Base-by-base conservation (phyloP, 1,140 invertebrate genomes). In the Papilio aristodemus region DNA sequence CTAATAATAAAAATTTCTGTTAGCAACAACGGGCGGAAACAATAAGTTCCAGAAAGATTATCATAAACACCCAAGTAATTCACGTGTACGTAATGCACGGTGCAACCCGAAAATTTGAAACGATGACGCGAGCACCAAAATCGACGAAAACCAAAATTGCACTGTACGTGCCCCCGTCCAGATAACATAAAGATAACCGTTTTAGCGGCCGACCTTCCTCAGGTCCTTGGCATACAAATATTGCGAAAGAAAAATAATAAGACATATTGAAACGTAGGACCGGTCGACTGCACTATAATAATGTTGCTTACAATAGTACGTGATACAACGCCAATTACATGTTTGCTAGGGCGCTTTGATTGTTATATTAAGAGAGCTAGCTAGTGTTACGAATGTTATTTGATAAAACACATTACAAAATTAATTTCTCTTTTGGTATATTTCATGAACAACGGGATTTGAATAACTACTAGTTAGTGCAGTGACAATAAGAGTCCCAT, bases 131-230 rank as follows among this genome's bases (percentile, higher is more conserved):
- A 78, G 46, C 25, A 46, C 58, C 36, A 70, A 71, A n/a, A 74
- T 79, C 77, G 79, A 72, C 68, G 73, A 80, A 83, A 79, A 73
- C 73, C 78, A 76, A 79, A 83, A 79, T 75, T 67, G 78, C 71
- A 77, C 70, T 63, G 46, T 71, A 74, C 75, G 77, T 78, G 72
- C 75, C 78, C n/a, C 73, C 73, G 60, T 39, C 37, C 70, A 84
- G 86, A 87, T 87, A 88, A 84, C 75, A 90, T 90, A 84, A 89
- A 89, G 85, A 90, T 88, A 84, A 80, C 83, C 83, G 75, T 85
- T 89, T 90, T 83, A 84, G 84, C 74, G 68, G 72, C 50, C 73
- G 82, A 86, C 87, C 85, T 90, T 86, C 83, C 82, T 64, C 69
- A 73, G 78, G 78, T 85, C 86, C 87, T 87, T 86, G 87, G 78